Evolutionary conservation across 2,888 invertebrate genomes (phyloP), one percentile per base, ranked within the genome.

Genomic region (Clusia tigrina): DNA sequence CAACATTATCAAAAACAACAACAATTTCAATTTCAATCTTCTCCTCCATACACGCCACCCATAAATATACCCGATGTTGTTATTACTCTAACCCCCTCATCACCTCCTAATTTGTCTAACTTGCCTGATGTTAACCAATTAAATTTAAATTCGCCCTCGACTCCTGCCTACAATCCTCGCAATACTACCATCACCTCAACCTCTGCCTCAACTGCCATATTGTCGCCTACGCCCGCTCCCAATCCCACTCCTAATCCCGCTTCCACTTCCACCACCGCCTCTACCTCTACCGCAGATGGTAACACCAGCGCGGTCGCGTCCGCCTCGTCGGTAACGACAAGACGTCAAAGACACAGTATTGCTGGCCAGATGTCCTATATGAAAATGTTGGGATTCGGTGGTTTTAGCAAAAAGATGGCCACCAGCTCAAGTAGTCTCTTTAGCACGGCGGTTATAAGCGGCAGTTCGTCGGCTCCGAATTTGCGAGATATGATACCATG

Each of bases 381-480:
- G 89, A 92, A 92, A 90, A 90, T 93, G 89, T 88, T 93, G 87
- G 92, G 92, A 80, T 90, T 93, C 85, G 84, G 83, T 80, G 89
- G 88, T 80, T 87, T 88, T 80, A 88, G 88, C 79, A 89, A 89
- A 86, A 89, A 89, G 83, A 85, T 87, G 77, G 85, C 88, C 72
- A 87, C 84, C 82, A 90, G 90, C 75, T 88, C 92, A 71, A 94
- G 92, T 83, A 93, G 94, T 67, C 89, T 97, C 73, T 96, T 97
- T 88, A 95, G 94, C 83, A 97, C 96, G 65, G 96, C 96, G 66
- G 96, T 97, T 78, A 96, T 97, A 84, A 95, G 94, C 78, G 97
- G 96, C 72, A 94, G 94, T 78, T 93, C 93, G 76, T 94, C 94
- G 74, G 95, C 95, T 58, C 95, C 95, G 54, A 95, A 95, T 85